A percentile compares a stretch with the other conserved stretches of the same genome.
Conservation (phyloP, 2,797 vertebrate genomes). For the Hephaestus fuliginosus region DNA sequence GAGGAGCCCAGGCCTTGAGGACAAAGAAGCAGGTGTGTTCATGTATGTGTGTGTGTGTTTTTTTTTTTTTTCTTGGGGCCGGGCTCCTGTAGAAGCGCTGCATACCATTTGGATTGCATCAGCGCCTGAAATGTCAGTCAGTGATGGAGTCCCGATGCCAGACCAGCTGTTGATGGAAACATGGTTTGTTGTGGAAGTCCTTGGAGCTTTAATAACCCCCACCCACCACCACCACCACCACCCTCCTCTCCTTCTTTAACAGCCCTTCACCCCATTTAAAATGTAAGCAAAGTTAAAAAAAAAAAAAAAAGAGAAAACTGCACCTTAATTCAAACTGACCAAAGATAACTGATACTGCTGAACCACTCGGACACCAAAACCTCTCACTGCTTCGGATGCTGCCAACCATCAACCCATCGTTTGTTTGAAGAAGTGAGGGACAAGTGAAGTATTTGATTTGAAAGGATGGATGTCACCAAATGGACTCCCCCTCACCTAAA, state of each 20-base stretch:
- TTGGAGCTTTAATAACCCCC: slow-evolving; percentile 22
- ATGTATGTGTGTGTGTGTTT: slow-evolving; percentile 27
- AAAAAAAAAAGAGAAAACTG: slow-evolving; percentile 50
- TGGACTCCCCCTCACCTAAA: slow-evolving; percentile 17
- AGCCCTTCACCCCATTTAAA: slow-evolving; percentile 30
- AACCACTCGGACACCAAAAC: slow-evolving; percentile 51
- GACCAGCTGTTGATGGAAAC: slow-evolving; percentile 48
- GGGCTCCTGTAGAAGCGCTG: slow-evolving; percentile 58
- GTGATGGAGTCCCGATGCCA: slow-evolving; percentile 28
- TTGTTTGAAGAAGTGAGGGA: slow-evolving; percentile 5
- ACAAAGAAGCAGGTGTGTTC: slow-evolving; percentile 52
- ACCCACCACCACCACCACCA: too few relatives aligned
- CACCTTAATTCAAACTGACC: slow-evolving; percentile 82
- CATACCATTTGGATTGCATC: slow-evolving; percentile 42
- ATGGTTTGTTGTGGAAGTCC: slow-evolving; percentile 50
- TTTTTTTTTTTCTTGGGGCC: slow-evolving; percentile 8
- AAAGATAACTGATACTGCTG: slow-evolving; percentile 73
- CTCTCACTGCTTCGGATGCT: slow-evolving; percentile 60
- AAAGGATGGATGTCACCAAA: too few relatives aligned
- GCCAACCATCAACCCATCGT: slow-evolving; percentile 47
- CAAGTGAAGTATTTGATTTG: slow-evolving; percentile 13
- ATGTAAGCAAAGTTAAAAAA: slow-evolving; percentile 31
- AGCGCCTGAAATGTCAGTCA: slow-evolving; percentile 37
- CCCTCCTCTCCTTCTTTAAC: neutral
- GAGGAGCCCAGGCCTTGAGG: slow-evolving; percentile 64